These are phyloP conservation scores for Zosterops lateralis DNA, from an alignment of 2,113 vertebrate genomes.

Conservation along the genomic window DNA sequence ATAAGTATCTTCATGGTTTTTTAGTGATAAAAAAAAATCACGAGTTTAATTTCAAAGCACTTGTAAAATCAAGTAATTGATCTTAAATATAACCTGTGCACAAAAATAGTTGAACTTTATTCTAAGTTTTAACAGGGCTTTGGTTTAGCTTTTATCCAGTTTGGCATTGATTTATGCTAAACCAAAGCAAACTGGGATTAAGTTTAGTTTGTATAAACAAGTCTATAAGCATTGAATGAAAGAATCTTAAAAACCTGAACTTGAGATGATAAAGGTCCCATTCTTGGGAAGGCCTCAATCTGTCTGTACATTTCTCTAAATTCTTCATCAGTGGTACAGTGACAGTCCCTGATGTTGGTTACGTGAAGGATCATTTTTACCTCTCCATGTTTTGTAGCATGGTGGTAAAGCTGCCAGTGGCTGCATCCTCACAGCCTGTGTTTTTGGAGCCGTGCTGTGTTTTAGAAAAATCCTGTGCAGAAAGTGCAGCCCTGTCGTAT, in stretches of 20 bases:
- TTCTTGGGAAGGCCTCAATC: neutral
- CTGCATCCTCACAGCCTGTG: neutral
- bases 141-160: neutral
- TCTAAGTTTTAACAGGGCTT: neutral
- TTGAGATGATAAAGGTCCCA: neutral
- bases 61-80: neutral
- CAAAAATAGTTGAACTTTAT: neutral
- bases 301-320: neutral
- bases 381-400: neutral
- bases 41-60: neutral
- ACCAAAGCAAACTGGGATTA: neutral
- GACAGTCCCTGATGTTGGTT: neutral
- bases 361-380: neutral
- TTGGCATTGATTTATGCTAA: neutral
- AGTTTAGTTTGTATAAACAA: neutral
- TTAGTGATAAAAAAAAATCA: neutral
- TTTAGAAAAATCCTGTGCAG: neutral
- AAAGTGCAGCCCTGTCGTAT: neutral
- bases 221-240: neutral
- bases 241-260: neutral
- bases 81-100: neutral
- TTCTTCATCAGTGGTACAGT: neutral
- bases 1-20: neutral
- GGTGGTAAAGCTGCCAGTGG: neutral
- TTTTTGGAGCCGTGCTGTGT: neutral